Percentiles rank a stretch among this genome's conserved stretches.
Evolutionary conservation across 2,113 vertebrate genomes (phyloP).

Genomic region (human): DNA sequence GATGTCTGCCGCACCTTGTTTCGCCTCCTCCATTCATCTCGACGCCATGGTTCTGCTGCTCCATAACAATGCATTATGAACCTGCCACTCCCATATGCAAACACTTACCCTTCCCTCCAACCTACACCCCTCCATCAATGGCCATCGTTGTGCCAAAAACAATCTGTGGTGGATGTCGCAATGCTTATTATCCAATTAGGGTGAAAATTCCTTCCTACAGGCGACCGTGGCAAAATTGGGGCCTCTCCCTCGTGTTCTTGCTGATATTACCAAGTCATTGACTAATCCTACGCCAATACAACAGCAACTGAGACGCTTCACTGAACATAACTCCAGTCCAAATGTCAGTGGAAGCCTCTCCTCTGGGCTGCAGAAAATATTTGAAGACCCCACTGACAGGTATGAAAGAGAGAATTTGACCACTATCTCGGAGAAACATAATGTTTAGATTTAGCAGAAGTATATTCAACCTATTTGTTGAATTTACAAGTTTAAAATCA

Average conservation of each 20-base stretch:
- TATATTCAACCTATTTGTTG: background rate
- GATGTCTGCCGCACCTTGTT: constrained; percentile 84
- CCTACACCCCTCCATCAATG: constrained; percentile 84
- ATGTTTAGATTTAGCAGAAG: constrained; percentile 15
- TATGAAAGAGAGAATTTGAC: constrained; percentile 75
- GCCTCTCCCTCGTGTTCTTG: constrained; percentile 95
- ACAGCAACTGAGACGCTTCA: constrained; percentile 90
- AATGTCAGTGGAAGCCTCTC: constrained; percentile 94
- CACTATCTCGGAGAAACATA: background rate
- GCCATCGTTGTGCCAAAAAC: constrained; percentile 81
- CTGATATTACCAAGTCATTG: constrained; percentile 93
- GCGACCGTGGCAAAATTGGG: constrained; percentile 96
- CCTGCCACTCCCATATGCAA: constrained; percentile 86
- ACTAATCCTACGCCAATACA: constrained; percentile 90
- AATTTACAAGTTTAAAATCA: constrained; percentile 22
- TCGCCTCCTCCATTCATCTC: constrained; percentile 88
- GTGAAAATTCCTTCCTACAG: constrained; percentile 99
- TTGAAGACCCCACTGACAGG: constrained; percentile 93
- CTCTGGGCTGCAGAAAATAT: constrained; percentile 96
- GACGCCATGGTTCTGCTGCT: constrained; percentile 90
- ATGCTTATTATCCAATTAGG: constrained; percentile 92
- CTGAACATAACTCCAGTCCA: constrained; percentile 91
- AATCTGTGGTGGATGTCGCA: constrained; percentile 82
- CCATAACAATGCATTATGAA: constrained; percentile 92
- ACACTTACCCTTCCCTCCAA: constrained; percentile 86